Conservation (phyloP, 53 echinoderm and acorn worm species). For the Hippasteria phrygiana region DNA sequence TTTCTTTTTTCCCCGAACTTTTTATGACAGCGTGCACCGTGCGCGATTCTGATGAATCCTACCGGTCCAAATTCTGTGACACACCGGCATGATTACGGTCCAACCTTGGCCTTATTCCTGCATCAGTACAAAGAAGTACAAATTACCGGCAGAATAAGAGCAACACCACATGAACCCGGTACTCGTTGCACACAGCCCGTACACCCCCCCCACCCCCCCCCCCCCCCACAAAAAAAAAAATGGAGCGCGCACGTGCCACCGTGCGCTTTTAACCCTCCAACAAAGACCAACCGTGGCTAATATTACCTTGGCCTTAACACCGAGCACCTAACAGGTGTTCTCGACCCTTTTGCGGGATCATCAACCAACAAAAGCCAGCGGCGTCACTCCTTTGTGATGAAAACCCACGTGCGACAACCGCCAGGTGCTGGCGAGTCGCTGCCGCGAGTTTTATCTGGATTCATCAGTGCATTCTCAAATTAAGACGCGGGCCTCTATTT, state of each 20-base stretch:
- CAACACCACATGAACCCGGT: background rate
- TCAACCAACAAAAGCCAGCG: background rate
- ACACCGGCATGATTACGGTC: background rate
- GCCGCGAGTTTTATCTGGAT: background rate
- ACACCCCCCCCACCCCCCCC: background rate
- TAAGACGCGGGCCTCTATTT: background rate
- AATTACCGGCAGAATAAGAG: background rate
- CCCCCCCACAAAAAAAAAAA: background rate
- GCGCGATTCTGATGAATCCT: too few species aligned
- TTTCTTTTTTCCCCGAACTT: too few species aligned
- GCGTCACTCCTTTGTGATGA: background rate
- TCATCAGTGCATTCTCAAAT: background rate
- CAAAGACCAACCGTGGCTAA: background rate
- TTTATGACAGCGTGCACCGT: too few species aligned
- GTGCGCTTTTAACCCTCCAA: background rate
- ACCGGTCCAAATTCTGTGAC: background rate
- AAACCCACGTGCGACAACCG: conserved; percentile 38
- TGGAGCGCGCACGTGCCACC: conserved; percentile 5
- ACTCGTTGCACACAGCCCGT: background rate
- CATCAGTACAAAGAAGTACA: background rate
- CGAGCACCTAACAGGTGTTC: background rate
- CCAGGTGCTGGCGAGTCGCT: background rate
- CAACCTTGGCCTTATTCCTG: background rate
- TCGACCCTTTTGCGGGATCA: background rate
- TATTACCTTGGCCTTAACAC: conserved; percentile 15